A percentile compares a stretch with the other conserved stretches of the same genome.
Conservation (phyloP, 2,113 vertebrate species). For the Thermophis baileyi region DNA sequence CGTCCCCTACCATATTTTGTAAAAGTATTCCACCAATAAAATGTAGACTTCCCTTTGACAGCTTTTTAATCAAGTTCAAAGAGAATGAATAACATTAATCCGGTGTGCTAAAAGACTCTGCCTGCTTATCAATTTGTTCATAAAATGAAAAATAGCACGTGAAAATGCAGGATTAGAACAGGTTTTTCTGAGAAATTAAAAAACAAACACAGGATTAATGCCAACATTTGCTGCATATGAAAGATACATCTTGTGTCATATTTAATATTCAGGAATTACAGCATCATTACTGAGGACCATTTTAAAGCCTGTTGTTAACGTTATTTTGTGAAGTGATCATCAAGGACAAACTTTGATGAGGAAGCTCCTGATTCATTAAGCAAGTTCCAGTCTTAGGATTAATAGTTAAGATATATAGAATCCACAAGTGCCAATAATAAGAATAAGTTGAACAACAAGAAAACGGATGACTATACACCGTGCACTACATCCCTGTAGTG, state of each 20-base stretch:
- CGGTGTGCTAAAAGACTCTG: constrained; percentile 70
- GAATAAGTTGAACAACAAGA: not conserved
- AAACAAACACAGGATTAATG: constrained; percentile 55
- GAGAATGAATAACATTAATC: constrained; percentile 77
- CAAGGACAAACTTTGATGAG: constrained; percentile 5
- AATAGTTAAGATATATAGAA: not conserved
- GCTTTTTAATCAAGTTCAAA: constrained; percentile 78
- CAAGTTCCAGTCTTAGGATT: constrained; percentile 7
- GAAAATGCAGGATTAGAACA: constrained; percentile 64
- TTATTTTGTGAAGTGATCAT: not conserved
- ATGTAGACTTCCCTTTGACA: constrained; percentile 74
- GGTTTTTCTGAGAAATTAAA: constrained; percentile 66
- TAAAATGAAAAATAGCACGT: constrained; percentile 70
- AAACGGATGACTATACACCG: not conserved
- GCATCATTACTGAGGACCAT: constrained; percentile 9
- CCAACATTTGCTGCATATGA: constrained; percentile 35
- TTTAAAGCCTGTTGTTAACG: constrained; percentile 23
- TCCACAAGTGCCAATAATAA: constrained; percentile 1
- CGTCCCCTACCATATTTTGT: constrained; percentile 65
- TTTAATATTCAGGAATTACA: constrained; percentile 46
- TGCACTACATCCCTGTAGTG: not conserved
- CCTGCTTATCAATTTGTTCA: constrained; percentile 72
- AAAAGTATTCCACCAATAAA: constrained; percentile 72
- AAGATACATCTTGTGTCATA: constrained; percentile 60
- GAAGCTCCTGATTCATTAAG: not conserved